Evolutionary conservation across 2,797 vertebrate genomes (phyloP), one percentile per base, ranked within the genome.

Genomic region (Adrianichthys oophorus): DNA sequence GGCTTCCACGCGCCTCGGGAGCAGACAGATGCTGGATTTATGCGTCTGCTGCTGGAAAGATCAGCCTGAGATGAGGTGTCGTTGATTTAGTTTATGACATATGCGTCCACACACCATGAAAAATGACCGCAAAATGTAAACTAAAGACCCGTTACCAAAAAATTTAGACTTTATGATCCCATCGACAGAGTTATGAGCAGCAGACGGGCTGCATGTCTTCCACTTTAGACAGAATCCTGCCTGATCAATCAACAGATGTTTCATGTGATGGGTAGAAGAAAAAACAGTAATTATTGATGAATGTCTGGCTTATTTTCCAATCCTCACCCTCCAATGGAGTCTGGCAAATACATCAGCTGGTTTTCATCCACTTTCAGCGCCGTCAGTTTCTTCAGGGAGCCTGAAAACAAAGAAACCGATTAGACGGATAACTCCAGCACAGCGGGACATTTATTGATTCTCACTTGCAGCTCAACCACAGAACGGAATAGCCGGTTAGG

Each of bases 281-380:
- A 78, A 56, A 10, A 0, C 41, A 40, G 29, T 24, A 46, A 53
- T 79, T 76, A 81, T 82, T 78, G 77, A 66, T 29, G n/a, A 62
- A 74, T 62, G 53, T 64, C 17, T 43, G 63, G 32, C 70, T 56
- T 58, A 64, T 41, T 53, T 19, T 56, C 40, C 46, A 63, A 77
- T 46, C 67, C 94, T 91, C 88, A 99, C 97, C 97, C 96, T 85
- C 97, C 97, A 57, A 98, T 85, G 15, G 97, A 95, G 74, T 98
- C 96, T 42, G 97, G 97, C 72, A 99, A 87, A 81, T 93, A 95
- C 86, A 98, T 94, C 74, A 99, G 89, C 82, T 98, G 97, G 89
- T 99, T 99, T 91, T 99, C 97, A 86, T 99, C 97, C 85, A 99
- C 94, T 85, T 99, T 99, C 78, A 99, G 91, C 24, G 96, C 94